These are phyloP conservation scores for Buteo buteo DNA, from an alignment of 2,113 vertebrate genomes.

Conservation along the genomic window DNA sequence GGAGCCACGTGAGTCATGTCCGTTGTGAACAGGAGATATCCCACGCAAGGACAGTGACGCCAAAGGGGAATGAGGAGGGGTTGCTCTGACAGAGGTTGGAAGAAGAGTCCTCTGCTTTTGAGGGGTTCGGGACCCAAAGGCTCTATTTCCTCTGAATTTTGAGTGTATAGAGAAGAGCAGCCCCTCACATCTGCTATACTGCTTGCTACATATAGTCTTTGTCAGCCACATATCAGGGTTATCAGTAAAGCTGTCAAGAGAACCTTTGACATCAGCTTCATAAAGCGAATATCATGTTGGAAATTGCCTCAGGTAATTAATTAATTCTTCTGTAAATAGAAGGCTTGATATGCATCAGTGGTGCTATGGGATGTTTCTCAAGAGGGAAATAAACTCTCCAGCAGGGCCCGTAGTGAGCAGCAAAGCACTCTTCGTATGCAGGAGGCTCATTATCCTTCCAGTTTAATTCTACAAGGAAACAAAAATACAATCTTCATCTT, in stretches of 20 bases:
- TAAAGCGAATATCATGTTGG: background rate
- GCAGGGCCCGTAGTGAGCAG: background rate
- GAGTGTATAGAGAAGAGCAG: background rate
- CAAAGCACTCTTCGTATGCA: background rate
- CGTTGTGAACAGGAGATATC: background rate
- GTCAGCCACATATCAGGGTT: background rate
- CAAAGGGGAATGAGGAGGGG: rapidly evolving
- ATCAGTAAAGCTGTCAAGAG: background rate
- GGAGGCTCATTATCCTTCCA: background rate
- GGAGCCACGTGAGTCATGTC: rapidly evolving
- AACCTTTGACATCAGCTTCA: background rate
- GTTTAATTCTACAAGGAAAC: background rate
- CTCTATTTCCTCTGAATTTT: background rate
- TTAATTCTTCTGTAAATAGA: conserved; percentile 29
- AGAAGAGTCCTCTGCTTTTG: background rate
- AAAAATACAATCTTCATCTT: background rate
- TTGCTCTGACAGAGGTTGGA: background rate
- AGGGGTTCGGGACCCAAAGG: background rate
- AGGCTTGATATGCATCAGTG: background rate
- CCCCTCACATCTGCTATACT: background rate
- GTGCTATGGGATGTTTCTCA: background rate
- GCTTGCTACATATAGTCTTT: background rate
- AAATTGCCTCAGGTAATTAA: conserved; percentile 13
- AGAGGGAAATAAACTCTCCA: background rate
- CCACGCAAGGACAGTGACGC: background rate